Conservation (phyloP, 2,113 vertebrate genomes). For the Melanerpes formicivorus region DNA sequence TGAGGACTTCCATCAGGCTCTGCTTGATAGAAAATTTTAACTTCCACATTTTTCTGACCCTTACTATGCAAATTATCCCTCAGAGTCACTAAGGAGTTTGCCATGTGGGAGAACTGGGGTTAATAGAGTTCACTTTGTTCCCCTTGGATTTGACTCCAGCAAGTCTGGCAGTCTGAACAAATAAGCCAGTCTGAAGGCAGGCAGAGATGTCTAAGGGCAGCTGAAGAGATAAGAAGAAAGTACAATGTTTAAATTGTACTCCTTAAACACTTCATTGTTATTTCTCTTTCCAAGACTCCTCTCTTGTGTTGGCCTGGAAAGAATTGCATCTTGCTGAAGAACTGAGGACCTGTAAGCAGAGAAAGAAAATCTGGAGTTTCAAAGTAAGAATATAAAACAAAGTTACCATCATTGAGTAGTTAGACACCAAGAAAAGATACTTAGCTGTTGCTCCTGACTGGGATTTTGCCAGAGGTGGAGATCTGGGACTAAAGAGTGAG, state of each 20-base stretch:
- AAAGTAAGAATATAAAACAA: neutral
- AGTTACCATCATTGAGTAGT: neutral
- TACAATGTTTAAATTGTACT: neutral
- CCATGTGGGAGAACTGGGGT: rapidly evolving
- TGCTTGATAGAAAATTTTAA: neutral
- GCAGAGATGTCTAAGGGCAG: neutral
- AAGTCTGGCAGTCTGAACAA: neutral
- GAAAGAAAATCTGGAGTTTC: neutral
- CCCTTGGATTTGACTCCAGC: neutral
- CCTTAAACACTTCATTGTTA: neutral
- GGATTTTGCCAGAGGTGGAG: neutral
- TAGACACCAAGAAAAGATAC: neutral
- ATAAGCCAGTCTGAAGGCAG: neutral
- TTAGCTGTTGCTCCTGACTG: neutral
- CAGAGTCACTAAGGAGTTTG: neutral
- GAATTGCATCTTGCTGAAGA: neutral
- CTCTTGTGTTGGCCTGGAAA: neutral
- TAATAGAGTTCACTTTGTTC: neutral
- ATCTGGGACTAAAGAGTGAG: neutral
- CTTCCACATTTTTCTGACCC: neutral
- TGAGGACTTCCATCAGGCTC: neutral
- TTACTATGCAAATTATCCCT: neutral
- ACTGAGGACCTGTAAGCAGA: neutral
- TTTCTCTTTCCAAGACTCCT: neutral
- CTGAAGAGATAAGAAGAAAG: neutral